These are phyloP conservation scores for Alethe castanea DNA, from an alignment of 2,113 vertebrate genomes.

Conservation along the genomic window DNA sequence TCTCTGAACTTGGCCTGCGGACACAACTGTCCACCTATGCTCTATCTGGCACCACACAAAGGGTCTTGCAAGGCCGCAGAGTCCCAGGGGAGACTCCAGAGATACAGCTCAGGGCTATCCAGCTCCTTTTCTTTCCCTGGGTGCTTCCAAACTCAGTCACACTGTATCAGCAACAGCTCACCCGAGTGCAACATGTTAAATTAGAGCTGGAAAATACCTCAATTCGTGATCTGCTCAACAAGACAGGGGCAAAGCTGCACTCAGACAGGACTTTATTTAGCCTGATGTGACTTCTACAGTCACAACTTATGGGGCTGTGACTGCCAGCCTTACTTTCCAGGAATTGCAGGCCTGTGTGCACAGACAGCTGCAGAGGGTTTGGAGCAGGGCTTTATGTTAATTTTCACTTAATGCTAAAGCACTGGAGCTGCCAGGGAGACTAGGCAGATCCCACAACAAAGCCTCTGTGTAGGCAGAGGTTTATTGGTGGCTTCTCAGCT, in stretches of 20 bases:
- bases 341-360: neutral
- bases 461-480: neutral
- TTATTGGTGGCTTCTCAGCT: neutral
- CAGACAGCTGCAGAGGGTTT: neutral
- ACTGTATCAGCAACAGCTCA: neutral
- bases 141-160: neutral
- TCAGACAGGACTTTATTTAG: neutral
- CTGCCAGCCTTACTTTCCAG: conserved; percentile 44
- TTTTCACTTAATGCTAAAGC: neutral
- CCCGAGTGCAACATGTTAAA: neutral
- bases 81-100: neutral
- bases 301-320: neutral
- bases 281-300: neutral
- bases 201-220: neutral
- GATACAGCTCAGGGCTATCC: neutral
- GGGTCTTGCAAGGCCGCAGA: conserved; percentile 10
- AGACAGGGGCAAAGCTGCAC: neutral
- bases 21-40: neutral
- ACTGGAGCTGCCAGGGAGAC: neutral
- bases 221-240: neutral
- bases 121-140: neutral
- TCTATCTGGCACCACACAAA: neutral
- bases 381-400: neutral
- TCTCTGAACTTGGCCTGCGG: neutral
- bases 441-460: neutral